Conservation (phyloP, 2,888 invertebrate genomes). For the Atethmia centrago region DNA sequence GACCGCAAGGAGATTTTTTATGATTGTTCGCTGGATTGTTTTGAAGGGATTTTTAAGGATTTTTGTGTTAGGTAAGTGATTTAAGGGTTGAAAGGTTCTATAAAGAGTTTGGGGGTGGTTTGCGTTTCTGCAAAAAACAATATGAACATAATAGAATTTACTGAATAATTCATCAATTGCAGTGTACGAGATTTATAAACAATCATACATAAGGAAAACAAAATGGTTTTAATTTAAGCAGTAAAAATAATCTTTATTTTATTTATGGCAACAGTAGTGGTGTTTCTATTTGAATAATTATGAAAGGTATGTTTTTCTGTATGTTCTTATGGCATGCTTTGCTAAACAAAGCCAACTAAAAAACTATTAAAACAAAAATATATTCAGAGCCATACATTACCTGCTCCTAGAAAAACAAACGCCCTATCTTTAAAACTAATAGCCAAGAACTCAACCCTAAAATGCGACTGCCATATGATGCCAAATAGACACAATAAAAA, state of each 20-base stretch:
- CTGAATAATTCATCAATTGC: background rate
- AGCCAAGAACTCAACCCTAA: constrained; percentile 56
- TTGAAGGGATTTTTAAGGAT: constrained; percentile 58
- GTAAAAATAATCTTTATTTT: too few species aligned
- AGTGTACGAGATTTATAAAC: background rate
- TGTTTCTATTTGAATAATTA: background rate
- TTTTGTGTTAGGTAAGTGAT: constrained; percentile 44
- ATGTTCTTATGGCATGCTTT: background rate
- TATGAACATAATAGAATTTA: background rate
- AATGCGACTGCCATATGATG: constrained; percentile 62
- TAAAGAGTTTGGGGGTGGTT: background rate
- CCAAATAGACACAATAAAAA: constrained; percentile 76
- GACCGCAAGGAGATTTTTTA: constrained; percentile 75
- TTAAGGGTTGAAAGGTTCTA: constrained; percentile 21
- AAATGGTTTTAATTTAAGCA: background rate
- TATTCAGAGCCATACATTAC: too few species aligned
- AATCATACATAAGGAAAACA: background rate
- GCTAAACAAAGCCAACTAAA: too few species aligned
- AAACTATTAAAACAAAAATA: background rate
- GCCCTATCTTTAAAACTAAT: constrained; percentile 38
- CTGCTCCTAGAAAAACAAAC: background rate
- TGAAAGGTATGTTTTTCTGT: background rate
- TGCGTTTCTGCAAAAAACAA: background rate
- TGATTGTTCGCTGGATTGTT: constrained; percentile 62
- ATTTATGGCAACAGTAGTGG: too few species aligned